Evolutionary conservation across 23 tunicate species (phyloP).

Genomic region (Corella eumyota): DNA sequence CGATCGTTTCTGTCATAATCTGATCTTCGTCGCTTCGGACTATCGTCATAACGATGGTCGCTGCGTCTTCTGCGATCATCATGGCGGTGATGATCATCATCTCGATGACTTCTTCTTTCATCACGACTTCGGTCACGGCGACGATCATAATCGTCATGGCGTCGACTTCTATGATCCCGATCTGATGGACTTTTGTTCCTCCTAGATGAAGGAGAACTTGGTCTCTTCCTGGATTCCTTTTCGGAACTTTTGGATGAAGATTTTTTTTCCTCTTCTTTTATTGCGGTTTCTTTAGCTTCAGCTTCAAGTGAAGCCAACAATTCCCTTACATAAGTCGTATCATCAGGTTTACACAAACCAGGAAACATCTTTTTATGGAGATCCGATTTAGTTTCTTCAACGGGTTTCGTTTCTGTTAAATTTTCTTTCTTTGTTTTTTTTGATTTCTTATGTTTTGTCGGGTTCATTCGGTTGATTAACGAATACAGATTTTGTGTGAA

Average conservation of each 20-base stretch:
- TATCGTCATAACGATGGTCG: background rate
- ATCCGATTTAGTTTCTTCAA: constrained; percentile 9
- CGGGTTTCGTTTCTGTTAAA: constrained; percentile 13
- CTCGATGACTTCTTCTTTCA: background rate
- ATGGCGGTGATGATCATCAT: background rate
- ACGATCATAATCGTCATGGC: background rate
- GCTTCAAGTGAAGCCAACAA: background rate
- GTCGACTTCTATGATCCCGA: background rate
- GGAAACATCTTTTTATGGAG: constrained; percentile 67
- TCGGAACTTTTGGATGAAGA: constrained; percentile 1
- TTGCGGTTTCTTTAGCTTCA: constrained; percentile 29
- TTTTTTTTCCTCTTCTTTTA: constrained; percentile 50
- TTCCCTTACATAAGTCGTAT: constrained; percentile 9
- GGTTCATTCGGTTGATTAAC: constrained; percentile 68
- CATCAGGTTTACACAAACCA: constrained; percentile 67
- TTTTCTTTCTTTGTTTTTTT: constrained; percentile 9
- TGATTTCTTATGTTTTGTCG: constrained; percentile 18
- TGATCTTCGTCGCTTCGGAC: constrained; percentile 12
- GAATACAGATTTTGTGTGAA: constrained; percentile 65
- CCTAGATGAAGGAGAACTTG: too few species aligned
- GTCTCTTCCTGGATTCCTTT: constrained; percentile 1
- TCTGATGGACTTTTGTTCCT: background rate
- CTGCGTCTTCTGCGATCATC: background rate
- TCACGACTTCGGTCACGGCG: background rate
- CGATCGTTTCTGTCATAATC: constrained; percentile 9